phyloP scores from a whole-genome alignment of 2,888 invertebrate genomes.

The Acrobasis suavella region DNA sequence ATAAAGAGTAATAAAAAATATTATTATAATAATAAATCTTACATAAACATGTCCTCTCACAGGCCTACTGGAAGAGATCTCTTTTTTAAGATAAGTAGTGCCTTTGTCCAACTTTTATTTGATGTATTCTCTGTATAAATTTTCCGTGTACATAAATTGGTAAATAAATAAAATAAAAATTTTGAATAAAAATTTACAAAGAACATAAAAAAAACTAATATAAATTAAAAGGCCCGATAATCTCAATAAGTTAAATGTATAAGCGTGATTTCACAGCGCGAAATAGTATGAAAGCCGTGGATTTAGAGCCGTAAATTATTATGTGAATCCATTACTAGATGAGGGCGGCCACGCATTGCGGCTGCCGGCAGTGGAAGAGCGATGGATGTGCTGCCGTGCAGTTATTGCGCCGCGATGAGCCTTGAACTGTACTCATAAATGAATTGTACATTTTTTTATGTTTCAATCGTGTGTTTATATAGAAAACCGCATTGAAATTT shows the following conservation, averaged over 20 bases:
- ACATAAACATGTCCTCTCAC: too few relatives aligned
- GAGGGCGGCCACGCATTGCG: slow-evolving; percentile 17
- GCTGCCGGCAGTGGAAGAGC: slow-evolving; percentile 9
- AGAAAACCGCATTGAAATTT: background rate
- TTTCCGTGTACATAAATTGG: too few relatives aligned
- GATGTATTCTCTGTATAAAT: too few relatives aligned
- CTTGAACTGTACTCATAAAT: slow-evolving; percentile 3
- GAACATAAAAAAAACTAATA: background rate
- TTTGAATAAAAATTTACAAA: background rate
- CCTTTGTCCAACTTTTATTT: too few relatives aligned
- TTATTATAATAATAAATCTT: too few relatives aligned
- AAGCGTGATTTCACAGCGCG: slow-evolving; percentile 1
- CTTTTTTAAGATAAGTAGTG: too few relatives aligned
- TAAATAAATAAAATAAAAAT: too few relatives aligned
- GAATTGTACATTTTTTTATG: background rate
- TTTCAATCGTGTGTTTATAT: background rate
- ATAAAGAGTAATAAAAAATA: too few relatives aligned
- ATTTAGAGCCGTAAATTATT: slow-evolving; percentile 11
- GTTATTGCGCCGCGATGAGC: slow-evolving; percentile 15
- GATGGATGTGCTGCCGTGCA: slow-evolving; percentile 12
- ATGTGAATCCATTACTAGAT: slow-evolving; percentile 24
- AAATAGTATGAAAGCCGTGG: slow-evolving; percentile 4
- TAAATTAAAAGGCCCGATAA: background rate
- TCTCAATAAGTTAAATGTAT: background rate
- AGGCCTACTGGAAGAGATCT: too few relatives aligned